Evolutionary conservation across 2,888 invertebrate genomes (phyloP).

Genomic region (Myopa tessellatipennis): DNA sequence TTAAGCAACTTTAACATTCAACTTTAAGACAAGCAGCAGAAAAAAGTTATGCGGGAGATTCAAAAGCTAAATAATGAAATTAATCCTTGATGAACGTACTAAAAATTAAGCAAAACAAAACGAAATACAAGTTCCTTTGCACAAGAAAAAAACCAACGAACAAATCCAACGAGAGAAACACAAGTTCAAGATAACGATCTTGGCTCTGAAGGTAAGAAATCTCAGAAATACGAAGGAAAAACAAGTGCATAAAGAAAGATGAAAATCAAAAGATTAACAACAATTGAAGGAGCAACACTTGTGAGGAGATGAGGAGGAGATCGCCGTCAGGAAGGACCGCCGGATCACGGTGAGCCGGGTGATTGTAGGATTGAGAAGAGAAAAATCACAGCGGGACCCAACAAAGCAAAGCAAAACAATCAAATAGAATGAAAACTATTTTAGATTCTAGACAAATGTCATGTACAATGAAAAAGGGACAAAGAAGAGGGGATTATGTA

Average conservation of each 20-base stretch:
- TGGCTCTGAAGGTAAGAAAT: slow-evolving; percentile 25
- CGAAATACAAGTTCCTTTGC: slow-evolving; percentile 34
- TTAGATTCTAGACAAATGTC: slow-evolving; percentile 19
- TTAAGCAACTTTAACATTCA: slow-evolving; percentile 37
- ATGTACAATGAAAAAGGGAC: slow-evolving; percentile 15
- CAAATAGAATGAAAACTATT: slow-evolving; percentile 19
- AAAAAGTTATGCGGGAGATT: slow-evolving; percentile 61
- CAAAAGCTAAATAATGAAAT: slow-evolving; percentile 63
- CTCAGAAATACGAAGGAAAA: background rate
- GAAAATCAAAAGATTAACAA: slow-evolving; percentile 34
- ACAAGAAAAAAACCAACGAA: background rate
- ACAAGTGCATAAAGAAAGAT: slow-evolving; percentile 16
- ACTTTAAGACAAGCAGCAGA: slow-evolving; percentile 18
- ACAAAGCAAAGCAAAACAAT: slow-evolving; percentile 39
- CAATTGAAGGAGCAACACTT: slow-evolving; percentile 38
- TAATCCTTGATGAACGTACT: slow-evolving; percentile 63
- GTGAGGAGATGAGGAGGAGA: slow-evolving; percentile 37
- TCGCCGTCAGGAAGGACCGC: slow-evolving; percentile 31
- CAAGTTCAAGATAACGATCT: slow-evolving; percentile 54
- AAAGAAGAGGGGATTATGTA: background rate
- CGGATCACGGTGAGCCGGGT: background rate
- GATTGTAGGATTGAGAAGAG: background rate
- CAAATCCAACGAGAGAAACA: background rate
- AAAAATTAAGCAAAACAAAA: slow-evolving; percentile 40
- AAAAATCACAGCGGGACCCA: slow-evolving; percentile 28